These are phyloP conservation scores for Sterrhoptilus dennistouni DNA, from an alignment of 2,113 vertebrate species.

Conservation along the genomic window DNA sequence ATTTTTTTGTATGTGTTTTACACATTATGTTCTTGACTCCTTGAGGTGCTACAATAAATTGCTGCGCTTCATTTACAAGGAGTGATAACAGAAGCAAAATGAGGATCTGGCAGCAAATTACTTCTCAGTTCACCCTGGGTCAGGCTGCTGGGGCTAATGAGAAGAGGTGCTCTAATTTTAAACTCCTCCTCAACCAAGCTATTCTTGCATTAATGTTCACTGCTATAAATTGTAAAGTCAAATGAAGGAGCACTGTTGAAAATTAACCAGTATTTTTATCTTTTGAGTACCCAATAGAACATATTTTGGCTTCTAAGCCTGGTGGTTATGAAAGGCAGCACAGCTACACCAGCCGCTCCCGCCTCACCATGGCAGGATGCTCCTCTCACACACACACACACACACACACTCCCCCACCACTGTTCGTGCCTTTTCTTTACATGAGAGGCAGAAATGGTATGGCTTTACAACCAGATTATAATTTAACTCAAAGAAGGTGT, in stretches of 20 bases:
- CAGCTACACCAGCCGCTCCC: slow-evolving; percentile 44
- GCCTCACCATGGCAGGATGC: slow-evolving; percentile 7
- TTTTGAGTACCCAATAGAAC: slow-evolving; percentile 78
- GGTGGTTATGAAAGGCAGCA: slow-evolving; percentile 68
- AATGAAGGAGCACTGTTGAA: slow-evolving; percentile 85
- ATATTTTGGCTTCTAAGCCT: slow-evolving; percentile 79
- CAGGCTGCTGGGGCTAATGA: slow-evolving; percentile 82
- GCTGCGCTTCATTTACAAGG: slow-evolving; percentile 82
- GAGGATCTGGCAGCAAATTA: slow-evolving; percentile 84
- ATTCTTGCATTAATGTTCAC: slow-evolving; percentile 82
- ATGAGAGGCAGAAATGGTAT: not conserved
- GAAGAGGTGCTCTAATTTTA: slow-evolving; percentile 88
- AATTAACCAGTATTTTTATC: slow-evolving; percentile 84
- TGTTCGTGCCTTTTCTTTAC: slow-evolving; percentile 22
- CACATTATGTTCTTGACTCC: slow-evolving; percentile 95
- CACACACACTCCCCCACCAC: not conserved
- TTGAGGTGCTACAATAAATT: slow-evolving; percentile 89
- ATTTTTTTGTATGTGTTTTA: slow-evolving; percentile 86
- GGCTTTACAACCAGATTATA: slow-evolving; percentile 56
- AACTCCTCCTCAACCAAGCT: slow-evolving; percentile 82
- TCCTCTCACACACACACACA: not conserved
- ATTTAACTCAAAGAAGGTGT: slow-evolving; percentile 20
- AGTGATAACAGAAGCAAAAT: slow-evolving; percentile 84
- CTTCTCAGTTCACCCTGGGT: slow-evolving; percentile 83
- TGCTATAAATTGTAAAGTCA: slow-evolving; percentile 86